Evolutionary conservation across 2,113 vertebrate genomes (phyloP).

Genomic region (Chitala chitala): DNA sequence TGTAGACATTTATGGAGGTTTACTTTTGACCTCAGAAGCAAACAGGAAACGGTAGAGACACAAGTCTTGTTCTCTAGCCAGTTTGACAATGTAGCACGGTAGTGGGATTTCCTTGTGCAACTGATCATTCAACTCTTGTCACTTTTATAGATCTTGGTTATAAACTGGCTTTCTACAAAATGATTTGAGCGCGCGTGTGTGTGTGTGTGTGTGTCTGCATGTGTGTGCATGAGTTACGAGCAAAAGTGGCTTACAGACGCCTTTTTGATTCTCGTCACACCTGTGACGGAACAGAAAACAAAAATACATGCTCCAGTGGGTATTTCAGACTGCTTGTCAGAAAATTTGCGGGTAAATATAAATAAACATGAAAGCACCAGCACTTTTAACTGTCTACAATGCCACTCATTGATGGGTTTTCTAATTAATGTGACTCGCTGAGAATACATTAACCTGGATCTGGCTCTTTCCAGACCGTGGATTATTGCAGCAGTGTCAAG

Average conservation of each 20-base stretch:
- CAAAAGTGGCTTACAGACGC: not conserved
- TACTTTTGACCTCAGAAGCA: conserved; percentile 11
- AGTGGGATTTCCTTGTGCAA: no score
- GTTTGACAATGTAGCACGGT: not conserved
- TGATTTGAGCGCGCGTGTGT: conserved; percentile 24
- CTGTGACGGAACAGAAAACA: not conserved
- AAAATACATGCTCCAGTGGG: conserved; percentile 13
- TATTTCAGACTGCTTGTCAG: conserved; percentile 15
- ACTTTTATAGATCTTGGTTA: conserved; percentile 14
- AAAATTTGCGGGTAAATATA: conserved; percentile 20
- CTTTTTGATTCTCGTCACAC: not conserved
- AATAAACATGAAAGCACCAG: conserved; percentile 19
- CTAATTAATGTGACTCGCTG: conserved; percentile 16
- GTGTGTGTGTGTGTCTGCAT: not conserved
- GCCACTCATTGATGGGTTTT: conserved; percentile 16
- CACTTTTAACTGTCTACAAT: conserved; percentile 6
- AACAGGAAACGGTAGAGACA: not conserved
- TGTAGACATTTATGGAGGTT: conserved; percentile 43
- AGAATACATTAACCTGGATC: conserved; percentile 23
- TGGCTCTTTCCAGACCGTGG: conserved; percentile 2
- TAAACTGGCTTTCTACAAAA: not conserved
- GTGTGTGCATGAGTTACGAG: conserved; percentile 13
- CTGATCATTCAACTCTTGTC: conserved; percentile 21
- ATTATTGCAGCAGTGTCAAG: not conserved
- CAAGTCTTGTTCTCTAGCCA: not conserved